Conservation (phyloP, 2,888 invertebrate species). For the Eudasyphora cyanicolor region DNA sequence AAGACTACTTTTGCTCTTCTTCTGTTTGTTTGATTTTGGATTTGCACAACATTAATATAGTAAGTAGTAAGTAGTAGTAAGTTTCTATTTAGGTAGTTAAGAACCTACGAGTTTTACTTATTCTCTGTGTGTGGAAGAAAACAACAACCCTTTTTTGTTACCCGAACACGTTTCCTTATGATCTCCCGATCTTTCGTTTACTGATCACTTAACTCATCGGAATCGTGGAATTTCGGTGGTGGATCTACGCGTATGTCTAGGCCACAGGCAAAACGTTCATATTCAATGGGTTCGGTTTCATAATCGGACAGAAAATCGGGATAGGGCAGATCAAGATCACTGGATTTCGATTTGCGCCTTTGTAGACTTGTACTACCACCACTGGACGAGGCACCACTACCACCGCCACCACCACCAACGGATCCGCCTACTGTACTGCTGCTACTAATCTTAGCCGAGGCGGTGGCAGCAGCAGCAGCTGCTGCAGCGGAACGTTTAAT, state of each 20-base stretch:
- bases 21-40: neutral
- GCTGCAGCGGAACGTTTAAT: conserved; percentile 70
- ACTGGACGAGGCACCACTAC: conserved; percentile 14
- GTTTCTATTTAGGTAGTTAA: too few relatives aligned
- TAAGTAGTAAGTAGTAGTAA: too few relatives aligned
- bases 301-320: conserved; percentile 80
- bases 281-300: conserved; percentile 82
- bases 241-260: conserved; percentile 89
- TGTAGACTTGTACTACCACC: conserved; percentile 2
- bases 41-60: too few relatives aligned
- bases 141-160: conserved; percentile 10
- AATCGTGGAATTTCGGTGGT: conserved; percentile 89
- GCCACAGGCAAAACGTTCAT: conserved; percentile 86
- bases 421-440: neutral
- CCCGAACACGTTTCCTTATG: neutral
- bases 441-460: too few relatives aligned
- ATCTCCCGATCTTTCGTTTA: conserved; percentile 61
- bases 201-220: conserved; percentile 82
- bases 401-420: neutral
- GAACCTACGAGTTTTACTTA: neutral
- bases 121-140: conserved; percentile 16
- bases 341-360: conserved; percentile 69
- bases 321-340: conserved; percentile 81
- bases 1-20: neutral
- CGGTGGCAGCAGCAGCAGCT: conserved; percentile 17